Evolutionary conservation across 2,888 invertebrate genomes (phyloP), one percentile per base, ranked within the genome.

Genomic region (Aporophyla lueneburgensis): DNA sequence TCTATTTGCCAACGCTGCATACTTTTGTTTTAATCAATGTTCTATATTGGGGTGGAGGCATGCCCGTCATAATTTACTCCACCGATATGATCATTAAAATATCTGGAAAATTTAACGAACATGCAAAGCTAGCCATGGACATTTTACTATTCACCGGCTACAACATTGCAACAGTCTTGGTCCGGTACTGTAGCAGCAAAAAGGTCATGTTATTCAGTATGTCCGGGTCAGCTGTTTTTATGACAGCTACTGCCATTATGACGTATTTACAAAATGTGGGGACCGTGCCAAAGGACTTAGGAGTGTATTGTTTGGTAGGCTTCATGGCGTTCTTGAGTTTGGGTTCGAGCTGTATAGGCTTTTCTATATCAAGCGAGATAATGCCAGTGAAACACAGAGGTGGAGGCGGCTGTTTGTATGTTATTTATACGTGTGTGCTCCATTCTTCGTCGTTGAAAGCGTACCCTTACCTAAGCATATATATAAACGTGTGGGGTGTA

Each of bases 331-430:
- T 78, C 71, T 73, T 73, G 12, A 76, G 81, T 51, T 80, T 83
- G 21, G 87, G 87, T 0, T 78, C 84, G 6, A 71, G 74, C 63
- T 62, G 69, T 78, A 63, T 87, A 53, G 84, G 78, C 5, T 86
- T 87, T 78, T 78, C 83, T 53, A 70, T 86, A 58, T 71, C 84
- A 21, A 84, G 86, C 49, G 86, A 87, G 12, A 77, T 87, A 43
- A 86, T 88, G 77, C 87, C 87, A 0, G 88, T 87, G 5, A 86
- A 88, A 76, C 81, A 87, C 62, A 84, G 84, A 74, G 87, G 87
- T 5, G 40, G 83, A 24, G 83, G 87, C 1, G 84, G 86, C 0
- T 69, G 80, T 16, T 33, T 88, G 7, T 84, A 59, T 62, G 59
- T 82, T 12, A 58, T 84, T 19, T 82, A 54, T 62, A 82, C 80